phyloP scores from a whole-genome alignment of 1,140 invertebrate genomes.

The Caenorhabditis remanei region DNA sequence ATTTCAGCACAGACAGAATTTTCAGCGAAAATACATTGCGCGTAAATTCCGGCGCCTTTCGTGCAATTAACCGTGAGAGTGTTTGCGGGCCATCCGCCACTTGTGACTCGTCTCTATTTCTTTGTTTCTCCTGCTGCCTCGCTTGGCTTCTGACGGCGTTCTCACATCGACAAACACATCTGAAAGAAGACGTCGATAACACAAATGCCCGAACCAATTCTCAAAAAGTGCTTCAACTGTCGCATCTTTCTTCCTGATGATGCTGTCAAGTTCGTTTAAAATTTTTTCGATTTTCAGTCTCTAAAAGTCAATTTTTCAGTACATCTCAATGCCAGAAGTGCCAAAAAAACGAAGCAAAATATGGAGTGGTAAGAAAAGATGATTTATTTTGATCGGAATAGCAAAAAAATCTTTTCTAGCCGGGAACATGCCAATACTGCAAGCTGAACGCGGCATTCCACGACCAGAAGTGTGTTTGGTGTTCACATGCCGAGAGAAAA shows the following conservation, averaged over 20 bases:
- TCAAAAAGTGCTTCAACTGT: slow-evolving; percentile 23
- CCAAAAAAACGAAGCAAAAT: slow-evolving; percentile 29
- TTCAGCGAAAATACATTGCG: not conserved
- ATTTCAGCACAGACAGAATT: too few relatives aligned
- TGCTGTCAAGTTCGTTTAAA: not conserved
- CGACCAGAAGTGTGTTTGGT: slow-evolving; percentile 42
- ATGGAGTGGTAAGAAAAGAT: slow-evolving; percentile 9
- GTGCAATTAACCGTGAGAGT: not conserved
- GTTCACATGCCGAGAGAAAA: slow-evolving; percentile 33
- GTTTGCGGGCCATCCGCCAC: not conserved
- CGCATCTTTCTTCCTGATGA: not conserved
- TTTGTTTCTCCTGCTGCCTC: slow-evolving; percentile 7
- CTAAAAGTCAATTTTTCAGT: not conserved
- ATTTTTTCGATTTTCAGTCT: not conserved
- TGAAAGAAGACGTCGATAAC: not conserved
- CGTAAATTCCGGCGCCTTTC: not conserved
- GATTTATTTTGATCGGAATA: not conserved
- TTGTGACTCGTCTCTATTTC: slow-evolving; percentile 48
- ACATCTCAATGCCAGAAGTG: not conserved
- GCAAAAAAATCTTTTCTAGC: not conserved
- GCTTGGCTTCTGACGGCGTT: not conserved
- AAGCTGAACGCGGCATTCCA: slow-evolving; percentile 39
- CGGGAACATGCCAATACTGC: slow-evolving; percentile 31
- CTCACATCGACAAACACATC: not conserved
- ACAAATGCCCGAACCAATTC: not conserved